A percentile compares a stretch with the other conserved stretches of the same genome.
Evolutionary conservation across 1,140 invertebrate genomes (phyloP).

Genomic region (Anastatus disparis): DNA sequence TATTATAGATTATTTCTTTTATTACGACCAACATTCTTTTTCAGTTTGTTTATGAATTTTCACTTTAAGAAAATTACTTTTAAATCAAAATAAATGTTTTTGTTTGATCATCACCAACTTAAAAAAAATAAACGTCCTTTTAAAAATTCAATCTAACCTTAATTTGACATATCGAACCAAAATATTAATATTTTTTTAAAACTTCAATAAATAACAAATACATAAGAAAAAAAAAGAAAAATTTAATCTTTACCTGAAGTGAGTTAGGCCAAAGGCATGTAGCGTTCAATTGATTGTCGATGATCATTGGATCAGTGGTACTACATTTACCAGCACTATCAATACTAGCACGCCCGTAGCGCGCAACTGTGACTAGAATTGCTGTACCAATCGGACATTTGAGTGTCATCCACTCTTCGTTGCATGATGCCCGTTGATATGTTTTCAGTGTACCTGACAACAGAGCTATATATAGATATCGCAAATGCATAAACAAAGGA

Average conservation of each 20-base stretch:
- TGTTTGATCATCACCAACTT: too few relatives aligned
- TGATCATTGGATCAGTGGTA: constrained; percentile 52
- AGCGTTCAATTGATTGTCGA: constrained; percentile 56
- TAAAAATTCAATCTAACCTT: too few relatives aligned
- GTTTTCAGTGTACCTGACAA: constrained; percentile 88
- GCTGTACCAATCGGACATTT: constrained; percentile 87
- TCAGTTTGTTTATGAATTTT: too few relatives aligned
- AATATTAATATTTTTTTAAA: too few relatives aligned
- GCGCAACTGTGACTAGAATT: constrained; percentile 86
- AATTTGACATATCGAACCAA: too few relatives aligned
- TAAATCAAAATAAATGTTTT: too few relatives aligned
- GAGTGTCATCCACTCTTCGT: constrained; percentile 84
- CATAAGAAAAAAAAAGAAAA: not conserved
- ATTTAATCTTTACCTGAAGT: constrained; percentile 67
- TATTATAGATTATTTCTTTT: too few relatives aligned
- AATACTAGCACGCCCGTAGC: constrained; percentile 69
- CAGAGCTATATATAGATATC: constrained; percentile 82
- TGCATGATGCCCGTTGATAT: constrained; percentile 87
- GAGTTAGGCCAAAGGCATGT: constrained; percentile 69
- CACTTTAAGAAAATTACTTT: too few relatives aligned
- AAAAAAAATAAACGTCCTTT: too few relatives aligned
- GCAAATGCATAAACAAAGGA: too few relatives aligned
- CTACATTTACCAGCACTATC: constrained; percentile 62
- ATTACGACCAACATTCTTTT: too few relatives aligned
- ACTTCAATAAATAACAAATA: not conserved